Evolutionary conservation across 2,797 vertebrate genomes (phyloP), one percentile per base, ranked within the genome.

Genomic region (Thripadectes ignobilis): DNA sequence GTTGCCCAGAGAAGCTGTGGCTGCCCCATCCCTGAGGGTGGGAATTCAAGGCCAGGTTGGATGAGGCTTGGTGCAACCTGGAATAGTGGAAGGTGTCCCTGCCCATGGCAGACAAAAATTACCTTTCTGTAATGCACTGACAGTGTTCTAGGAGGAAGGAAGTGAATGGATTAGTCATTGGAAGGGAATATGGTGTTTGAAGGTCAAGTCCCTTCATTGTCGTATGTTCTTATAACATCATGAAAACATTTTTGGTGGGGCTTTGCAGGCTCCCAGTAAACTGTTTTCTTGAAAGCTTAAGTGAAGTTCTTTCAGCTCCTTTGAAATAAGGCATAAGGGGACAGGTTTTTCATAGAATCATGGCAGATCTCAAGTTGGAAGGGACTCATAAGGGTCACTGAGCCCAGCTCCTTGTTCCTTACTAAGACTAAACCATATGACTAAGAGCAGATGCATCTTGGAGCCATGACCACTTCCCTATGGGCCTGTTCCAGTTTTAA

Each of bases 41-140:
- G 38, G 27, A 57, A n/a, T 45, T 2, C 32, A n/a, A 24, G 27
- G 36, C 48, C 22, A 8, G 41, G 2, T 3, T 76, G 49, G 38
- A 71, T 0, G 0, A 29, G 20, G 8, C 23, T 58, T 63, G 57
- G 38, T 71, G 5, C 8, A 13, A 0, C 20, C n/a, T 57, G 36
- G 4, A 0, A 0, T 49, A 21, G 49, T 69, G 63, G 23, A 2
- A 71, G 5, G 38, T 51, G 38, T 39, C 51, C 24, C 20, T 39
- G 23, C 38, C 51, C 20, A 14, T 1, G 1, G 8, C 38, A 89
- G 7, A 78, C 51, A 76, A 32, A 89, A 82, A 32, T 7, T n/a
- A 17, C 39, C 54, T 55, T 91, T 76, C 36, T 89, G 0, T 82
- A 89, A 26, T 34, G 46, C 45, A 32, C 29, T 87, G 74, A 13